Conservation (phyloP, 2,888 invertebrate genomes). For the Acronicta psi region DNA sequence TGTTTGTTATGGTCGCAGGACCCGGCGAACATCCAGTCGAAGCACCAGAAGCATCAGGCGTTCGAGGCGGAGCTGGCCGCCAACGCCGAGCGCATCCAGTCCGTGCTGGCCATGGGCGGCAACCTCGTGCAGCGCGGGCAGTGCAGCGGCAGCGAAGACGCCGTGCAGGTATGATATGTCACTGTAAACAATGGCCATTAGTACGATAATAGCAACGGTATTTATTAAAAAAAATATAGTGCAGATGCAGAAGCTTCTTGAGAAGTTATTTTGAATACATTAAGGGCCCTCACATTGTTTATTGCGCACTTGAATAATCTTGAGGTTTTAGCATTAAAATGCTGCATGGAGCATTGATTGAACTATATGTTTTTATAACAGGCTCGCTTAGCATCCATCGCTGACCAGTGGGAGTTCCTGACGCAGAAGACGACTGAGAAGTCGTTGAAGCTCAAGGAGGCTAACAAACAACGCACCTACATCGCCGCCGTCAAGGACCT, state of each 20-base stretch:
- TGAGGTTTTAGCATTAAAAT: no score
- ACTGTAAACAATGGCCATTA: no score
- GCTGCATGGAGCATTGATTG: not conserved
- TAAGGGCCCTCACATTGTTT: no score
- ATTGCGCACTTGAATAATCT: no score
- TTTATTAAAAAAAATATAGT: no score
- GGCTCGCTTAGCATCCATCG: slow-evolving; percentile 95
- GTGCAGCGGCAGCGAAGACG: slow-evolving; percentile 99
- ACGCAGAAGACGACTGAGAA: slow-evolving; percentile 99
- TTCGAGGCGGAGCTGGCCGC: slow-evolving; percentile 99
- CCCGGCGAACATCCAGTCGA: slow-evolving; percentile 98
- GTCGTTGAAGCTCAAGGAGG: slow-evolving; percentile 99
- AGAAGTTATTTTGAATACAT: not conserved
- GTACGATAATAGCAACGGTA: no score
- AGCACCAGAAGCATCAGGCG: slow-evolving; percentile 99
- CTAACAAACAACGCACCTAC: slow-evolving; percentile 99
- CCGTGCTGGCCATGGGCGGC: slow-evolving; percentile 98
- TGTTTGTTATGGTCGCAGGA: slow-evolving; percentile 83
- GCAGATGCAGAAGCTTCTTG: no score
- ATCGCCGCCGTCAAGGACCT: slow-evolving; percentile 99
- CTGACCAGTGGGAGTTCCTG: slow-evolving; percentile 99
- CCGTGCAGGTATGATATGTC: slow-evolving; percentile 92
- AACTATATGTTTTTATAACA: slow-evolving; percentile 49
- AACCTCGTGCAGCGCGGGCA: slow-evolving; percentile 98
- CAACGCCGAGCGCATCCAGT: slow-evolving; percentile 99